Percentiles rank a stretch among this genome's conserved stretches.
Conservation (phyloP, 2,888 invertebrate species). For the Philonicus albiceps region DNA sequence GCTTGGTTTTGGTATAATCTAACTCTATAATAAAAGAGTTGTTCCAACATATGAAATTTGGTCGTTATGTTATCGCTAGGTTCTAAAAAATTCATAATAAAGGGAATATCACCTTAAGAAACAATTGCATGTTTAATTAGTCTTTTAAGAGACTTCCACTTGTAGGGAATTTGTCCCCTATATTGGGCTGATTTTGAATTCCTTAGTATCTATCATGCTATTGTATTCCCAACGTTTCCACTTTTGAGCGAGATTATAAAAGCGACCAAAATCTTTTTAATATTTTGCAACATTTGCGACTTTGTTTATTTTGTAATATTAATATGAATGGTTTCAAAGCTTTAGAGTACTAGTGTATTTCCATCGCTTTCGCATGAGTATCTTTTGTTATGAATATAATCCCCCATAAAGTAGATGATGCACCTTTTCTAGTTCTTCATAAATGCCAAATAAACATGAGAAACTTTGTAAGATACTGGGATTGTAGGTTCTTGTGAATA, state of each 20-base stretch:
- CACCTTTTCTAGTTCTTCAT: slow-evolving; percentile 33
- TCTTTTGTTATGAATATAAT: slow-evolving; percentile 34
- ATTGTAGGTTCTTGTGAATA: slow-evolving; percentile 36
- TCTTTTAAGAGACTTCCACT: neutral
- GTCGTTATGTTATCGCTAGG: neutral
- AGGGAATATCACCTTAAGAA: neutral
- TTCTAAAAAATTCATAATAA: neutral
- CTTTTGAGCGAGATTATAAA: neutral
- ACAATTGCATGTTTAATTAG: neutral
- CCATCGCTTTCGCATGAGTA: slow-evolving; percentile 37
- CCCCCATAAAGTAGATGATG: slow-evolving; percentile 32
- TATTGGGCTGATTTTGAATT: neutral
- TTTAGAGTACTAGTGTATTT: slow-evolving; percentile 32
- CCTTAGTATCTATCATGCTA: neutral
- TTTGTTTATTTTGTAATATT: slow-evolving; percentile 29
- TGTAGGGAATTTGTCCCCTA: neutral
- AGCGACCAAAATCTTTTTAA: neutral
- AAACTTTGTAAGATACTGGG: slow-evolving; percentile 25
- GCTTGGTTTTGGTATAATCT: neutral
- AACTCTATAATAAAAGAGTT: neutral
- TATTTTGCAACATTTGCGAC: slow-evolving; percentile 1
- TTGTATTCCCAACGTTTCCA: neutral
- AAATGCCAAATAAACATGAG: neutral
- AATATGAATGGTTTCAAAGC: slow-evolving; percentile 22
- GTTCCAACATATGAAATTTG: neutral